Evolutionary conservation across 2,888 invertebrate genomes (phyloP).

Genomic region (Drosophila dives): DNA sequence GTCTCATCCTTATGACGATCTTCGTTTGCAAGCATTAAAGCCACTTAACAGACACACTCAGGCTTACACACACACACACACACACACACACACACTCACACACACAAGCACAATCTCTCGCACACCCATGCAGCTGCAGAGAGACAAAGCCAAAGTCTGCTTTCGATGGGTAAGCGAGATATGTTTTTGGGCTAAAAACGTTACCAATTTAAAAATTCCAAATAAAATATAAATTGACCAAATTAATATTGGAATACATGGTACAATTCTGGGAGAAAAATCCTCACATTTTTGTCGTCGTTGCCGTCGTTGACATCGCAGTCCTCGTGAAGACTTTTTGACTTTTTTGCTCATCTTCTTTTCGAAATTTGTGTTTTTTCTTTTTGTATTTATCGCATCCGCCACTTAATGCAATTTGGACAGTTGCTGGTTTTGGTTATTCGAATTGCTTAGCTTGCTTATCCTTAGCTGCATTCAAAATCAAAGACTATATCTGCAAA

Average conservation of each 20-base stretch:
- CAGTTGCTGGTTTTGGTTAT: constrained; percentile 16
- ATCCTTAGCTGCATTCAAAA: constrained; percentile 56
- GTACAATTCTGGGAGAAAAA: constrained; percentile 85
- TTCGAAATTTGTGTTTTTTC: constrained; percentile 9
- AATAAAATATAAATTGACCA: constrained; percentile 85
- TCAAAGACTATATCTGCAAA: constrained; percentile 36
- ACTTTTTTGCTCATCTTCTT: constrained; percentile 20
- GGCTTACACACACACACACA: constrained; percentile 23
- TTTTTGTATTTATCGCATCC: constrained; percentile 15
- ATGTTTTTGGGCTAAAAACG: constrained; percentile 69
- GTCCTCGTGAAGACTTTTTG: constrained; percentile 18
- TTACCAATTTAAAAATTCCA: constrained; percentile 85
- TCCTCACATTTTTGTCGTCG: constrained; percentile 74
- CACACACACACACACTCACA: background rate
- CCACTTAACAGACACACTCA: constrained; percentile 70
- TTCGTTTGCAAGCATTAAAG: constrained; percentile 62
- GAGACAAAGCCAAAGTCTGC: constrained; percentile 36
- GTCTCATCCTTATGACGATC: constrained; percentile 64
- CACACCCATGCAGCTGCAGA: background rate
- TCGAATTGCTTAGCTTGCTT: constrained; percentile 33
- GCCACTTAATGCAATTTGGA: constrained; percentile 36
- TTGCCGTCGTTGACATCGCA: constrained; percentile 32
- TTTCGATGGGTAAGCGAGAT: constrained; percentile 72
- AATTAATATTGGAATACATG: constrained; percentile 84
- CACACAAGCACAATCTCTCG: background rate